Base-by-base conservation (phyloP, 1,140 invertebrate genomes). In the Camponotus floridanus region DNA sequence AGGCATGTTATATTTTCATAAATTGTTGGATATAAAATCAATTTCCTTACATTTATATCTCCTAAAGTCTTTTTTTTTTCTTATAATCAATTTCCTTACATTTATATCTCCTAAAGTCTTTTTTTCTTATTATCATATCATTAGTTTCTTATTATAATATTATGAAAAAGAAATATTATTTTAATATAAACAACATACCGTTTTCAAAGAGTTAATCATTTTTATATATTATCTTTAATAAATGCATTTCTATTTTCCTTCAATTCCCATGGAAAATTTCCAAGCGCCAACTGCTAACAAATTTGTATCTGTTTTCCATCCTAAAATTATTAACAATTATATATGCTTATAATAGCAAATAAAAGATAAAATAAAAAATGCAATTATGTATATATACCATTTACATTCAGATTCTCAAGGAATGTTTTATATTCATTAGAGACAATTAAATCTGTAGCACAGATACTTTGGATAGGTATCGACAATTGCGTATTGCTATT, bases 281-380 rank as follows among this genome's bases (percentile, higher is more conserved):
- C 95, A 95, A 74, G 92, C 89, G 65, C 93, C 93, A 85, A 96
- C 91, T 68, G 94, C 87, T 39, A 96, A 87, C 48, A 96, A 91
- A 92, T 96, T 96, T 8, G 92, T 92, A 86, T 93, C 92, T 31
- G 93, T 94, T 42, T 92, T 90, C 96, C 96, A 96, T 48, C 94
- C 96, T 96, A 83, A 51, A 94, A 95, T 48, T 31, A 84, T 64
- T 31, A 33, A 61, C 7, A n/a, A 3, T 73, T 42, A 57, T 31
- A n/a, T 76, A 8, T 26, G 59, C 26, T 26, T 87, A 76, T 65
- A 59, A 86, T 62, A 45, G 6, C 33, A 33, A 74, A 55, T 31
- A 65, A 57, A 55, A 33, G 26, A 18, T 9, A 13, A 80, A 9
- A 15, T 2, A 55, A 26, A 26, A 26, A 26, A 62, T 83, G 76